Conservation (phyloP, 2,797 vertebrate species). For the Eidolon dupreanum region DNA sequence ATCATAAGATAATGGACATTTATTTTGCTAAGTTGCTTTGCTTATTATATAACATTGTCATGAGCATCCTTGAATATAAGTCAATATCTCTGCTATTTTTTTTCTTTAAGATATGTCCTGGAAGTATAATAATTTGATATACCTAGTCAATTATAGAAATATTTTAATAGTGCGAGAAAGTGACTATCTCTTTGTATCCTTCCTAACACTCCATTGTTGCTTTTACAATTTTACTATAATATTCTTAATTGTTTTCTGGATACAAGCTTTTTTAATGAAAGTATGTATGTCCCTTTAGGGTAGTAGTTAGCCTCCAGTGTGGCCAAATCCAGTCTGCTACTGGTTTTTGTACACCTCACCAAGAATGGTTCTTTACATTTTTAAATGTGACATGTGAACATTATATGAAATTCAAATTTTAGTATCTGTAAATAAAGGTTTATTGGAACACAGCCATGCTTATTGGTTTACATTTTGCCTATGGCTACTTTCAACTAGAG, state of each 20-base stretch:
- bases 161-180: not conserved
- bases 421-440: not conserved
- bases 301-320: not conserved
- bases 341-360: not conserved
- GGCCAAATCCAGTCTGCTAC: not conserved
- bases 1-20: not conserved
- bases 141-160: not conserved
- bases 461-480: not conserved
- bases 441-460: not conserved
- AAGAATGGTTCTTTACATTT: not conserved
- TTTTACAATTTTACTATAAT: not conserved
- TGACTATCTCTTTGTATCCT: not conserved
- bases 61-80: not conserved
- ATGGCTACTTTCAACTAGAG: not conserved
- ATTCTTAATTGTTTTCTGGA: not conserved
- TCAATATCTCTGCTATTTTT: not conserved
- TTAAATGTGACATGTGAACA: not conserved
- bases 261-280: not conserved
- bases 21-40: not conserved
- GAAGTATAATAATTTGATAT: not conserved
- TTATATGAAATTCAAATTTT: not conserved
- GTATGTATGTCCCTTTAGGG: not conserved
- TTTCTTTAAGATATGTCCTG: not conserved
- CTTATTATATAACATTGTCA: not conserved
- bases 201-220: not conserved